Evolutionary conservation across 2,797 vertebrate genomes (phyloP), one percentile per base, ranked within the genome.

Genomic region (Melanotaenia parkinsoni): DNA sequence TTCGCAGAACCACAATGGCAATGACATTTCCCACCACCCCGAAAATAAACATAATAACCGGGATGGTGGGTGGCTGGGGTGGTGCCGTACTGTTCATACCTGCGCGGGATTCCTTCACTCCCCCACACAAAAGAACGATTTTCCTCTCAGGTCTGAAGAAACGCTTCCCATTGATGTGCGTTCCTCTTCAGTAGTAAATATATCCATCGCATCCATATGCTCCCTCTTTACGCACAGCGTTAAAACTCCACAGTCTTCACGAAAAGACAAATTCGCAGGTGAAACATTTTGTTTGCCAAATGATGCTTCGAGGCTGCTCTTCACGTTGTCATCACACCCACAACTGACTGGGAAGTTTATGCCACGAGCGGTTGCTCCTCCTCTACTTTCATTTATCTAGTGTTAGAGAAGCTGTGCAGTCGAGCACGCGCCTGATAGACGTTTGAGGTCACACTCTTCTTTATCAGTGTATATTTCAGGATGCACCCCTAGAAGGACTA

Each of bases 21-120:
- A 96, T 94, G 62, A 97, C 94, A 74, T 99, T 99, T 4, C 98
- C 97, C 85, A 96, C 96, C 81, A 99, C 97, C n/a, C 98, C 98
- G 24, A 98, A 95, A 65, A 98, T 95, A 86, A 99, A 99, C 98
- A 99, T 99, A 63, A 98, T 95, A 0, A 92, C 93, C 8, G 97
- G 97, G 86, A 98, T 96, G 76, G 96, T 97, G 81, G 93, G 92
- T 33, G 91, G 80, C 18, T 38, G 74, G 5, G 16, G 0, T 2
- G 30, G 7, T 0, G 3, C 24, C 2, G 74, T 79, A 67, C 3
- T 30, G 68, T 81, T 88, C 89, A 88, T 92, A 35, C 24, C 80
- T 77, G 70, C 68, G 3, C 62, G 12, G 16, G 56, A 18, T 72
- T 63, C 32, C 38, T 32, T 85, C 70, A 80, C 58, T 40, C 28